A percentile compares a stretch with the other conserved stretches of the same genome.
Conservation (phyloP, 2,888 invertebrate species). For the Anthoptus insignis region DNA sequence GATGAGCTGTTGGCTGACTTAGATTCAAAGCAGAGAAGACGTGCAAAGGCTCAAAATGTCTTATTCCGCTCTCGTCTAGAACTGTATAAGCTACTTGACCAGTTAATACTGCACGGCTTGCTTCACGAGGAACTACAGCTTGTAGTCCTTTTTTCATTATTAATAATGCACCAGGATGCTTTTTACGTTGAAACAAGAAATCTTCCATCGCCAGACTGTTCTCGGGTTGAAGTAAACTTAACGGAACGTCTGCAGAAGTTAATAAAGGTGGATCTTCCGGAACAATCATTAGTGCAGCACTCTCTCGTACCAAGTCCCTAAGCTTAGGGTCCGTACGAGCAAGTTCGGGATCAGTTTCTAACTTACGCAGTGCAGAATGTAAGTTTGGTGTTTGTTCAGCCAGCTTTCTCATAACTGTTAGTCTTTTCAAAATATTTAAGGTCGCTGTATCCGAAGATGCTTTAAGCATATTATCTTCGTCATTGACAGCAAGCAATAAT, state of each 20-base stretch:
- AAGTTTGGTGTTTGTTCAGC: slow-evolving; percentile 89
- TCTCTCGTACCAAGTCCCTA: slow-evolving; percentile 90
- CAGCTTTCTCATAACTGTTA: slow-evolving; percentile 91
- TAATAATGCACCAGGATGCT: slow-evolving; percentile 88
- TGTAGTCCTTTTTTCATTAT: slow-evolving; percentile 92
- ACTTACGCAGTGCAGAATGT: slow-evolving; percentile 87
- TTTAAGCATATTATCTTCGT: slow-evolving; percentile 85
- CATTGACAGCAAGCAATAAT: slow-evolving; percentile 82
- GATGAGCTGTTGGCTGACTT: slow-evolving; percentile 88
- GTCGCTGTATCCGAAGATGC: slow-evolving; percentile 87
- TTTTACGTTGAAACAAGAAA: slow-evolving; percentile 88
- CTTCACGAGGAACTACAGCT: slow-evolving; percentile 92
- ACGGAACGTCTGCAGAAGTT: slow-evolving; percentile 91
- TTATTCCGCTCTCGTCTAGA: slow-evolving; percentile 92
- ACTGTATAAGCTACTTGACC: slow-evolving; percentile 92
- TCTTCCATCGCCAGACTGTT: slow-evolving; percentile 93
- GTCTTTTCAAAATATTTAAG: slow-evolving; percentile 89
- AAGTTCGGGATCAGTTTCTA: slow-evolving; percentile 89
- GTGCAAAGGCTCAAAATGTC: slow-evolving; percentile 92
- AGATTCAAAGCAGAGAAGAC: slow-evolving; percentile 91
- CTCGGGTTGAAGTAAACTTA: slow-evolving; percentile 88
- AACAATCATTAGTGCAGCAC: slow-evolving; percentile 90
- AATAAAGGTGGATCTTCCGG: slow-evolving; percentile 88
- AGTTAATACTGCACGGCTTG: slow-evolving; percentile 90
- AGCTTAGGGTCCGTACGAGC: slow-evolving; percentile 90